Evolutionary conservation across 2,113 vertebrate genomes (phyloP).

Genomic region (Phylloscopus trochiloides): DNA sequence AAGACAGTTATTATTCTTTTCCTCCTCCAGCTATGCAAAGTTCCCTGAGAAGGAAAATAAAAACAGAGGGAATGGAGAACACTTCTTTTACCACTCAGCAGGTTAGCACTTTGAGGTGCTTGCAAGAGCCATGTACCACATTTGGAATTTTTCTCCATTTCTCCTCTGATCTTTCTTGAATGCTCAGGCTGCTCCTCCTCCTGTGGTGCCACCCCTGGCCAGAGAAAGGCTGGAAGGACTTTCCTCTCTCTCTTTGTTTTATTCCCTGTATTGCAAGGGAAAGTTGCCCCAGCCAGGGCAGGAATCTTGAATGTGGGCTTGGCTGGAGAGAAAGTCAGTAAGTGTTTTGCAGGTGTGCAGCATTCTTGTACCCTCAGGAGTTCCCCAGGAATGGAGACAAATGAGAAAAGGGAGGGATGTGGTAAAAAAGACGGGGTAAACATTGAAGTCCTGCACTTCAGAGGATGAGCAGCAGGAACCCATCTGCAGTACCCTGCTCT

Average conservation of each 20-base stretch:
- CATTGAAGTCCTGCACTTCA: not conserved
- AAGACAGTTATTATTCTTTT: constrained; percentile 8
- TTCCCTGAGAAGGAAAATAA: constrained; percentile 1
- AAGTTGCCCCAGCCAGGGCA: not conserved
- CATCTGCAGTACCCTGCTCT: rapidly evolving
- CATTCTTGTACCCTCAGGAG: rapidly evolving
- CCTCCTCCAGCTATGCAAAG: not conserved
- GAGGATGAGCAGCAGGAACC: not conserved
- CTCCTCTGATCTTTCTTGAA: not conserved
- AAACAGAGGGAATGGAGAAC: not conserved
- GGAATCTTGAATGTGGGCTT: not conserved
- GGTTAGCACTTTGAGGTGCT: not conserved
- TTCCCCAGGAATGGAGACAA: not conserved
- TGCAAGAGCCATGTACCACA: rapidly evolving
- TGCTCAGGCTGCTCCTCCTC: not conserved
- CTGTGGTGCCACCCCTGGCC: not conserved
- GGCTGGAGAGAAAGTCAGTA: not conserved
- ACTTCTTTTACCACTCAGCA: not conserved
- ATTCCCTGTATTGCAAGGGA: not conserved
- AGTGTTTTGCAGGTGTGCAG: not conserved
- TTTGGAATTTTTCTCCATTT: not conserved
- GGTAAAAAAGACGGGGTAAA: not conserved
- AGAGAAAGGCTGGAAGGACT: not conserved
- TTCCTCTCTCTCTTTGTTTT: not conserved
- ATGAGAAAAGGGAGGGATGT: not conserved